Percentiles rank a stretch among this genome's conserved stretches.
Conservation (phyloP, 2,888 invertebrate species). For the Trissoscelio sp. region DNA sequence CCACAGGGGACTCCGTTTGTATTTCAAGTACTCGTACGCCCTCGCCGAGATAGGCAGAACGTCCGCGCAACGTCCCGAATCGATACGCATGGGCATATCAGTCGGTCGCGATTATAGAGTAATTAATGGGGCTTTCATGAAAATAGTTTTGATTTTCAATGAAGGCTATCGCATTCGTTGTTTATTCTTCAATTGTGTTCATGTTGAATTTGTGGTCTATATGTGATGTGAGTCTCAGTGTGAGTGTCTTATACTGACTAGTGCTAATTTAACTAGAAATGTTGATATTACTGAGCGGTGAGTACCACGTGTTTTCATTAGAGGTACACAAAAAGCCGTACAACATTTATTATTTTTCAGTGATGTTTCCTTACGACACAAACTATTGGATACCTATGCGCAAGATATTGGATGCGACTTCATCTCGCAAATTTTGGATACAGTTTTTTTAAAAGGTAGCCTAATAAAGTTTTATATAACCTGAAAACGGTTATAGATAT, state of each 20-base stretch:
- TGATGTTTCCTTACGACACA: not conserved
- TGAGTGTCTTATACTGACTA: constrained; percentile 28
- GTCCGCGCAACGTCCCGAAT: constrained; percentile 56
- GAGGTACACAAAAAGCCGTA: not conserved
- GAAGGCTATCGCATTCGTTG: not conserved
- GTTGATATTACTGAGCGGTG: constrained; percentile 12
- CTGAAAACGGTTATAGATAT: constrained; percentile 33
- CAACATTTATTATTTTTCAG: not conserved
- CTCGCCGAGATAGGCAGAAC: constrained; percentile 74
- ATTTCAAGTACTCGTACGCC: constrained; percentile 81
- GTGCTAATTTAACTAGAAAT: constrained; percentile 14
- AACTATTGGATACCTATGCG: not conserved
- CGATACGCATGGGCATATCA: constrained; percentile 28
- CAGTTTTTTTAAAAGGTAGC: constrained; percentile 18
- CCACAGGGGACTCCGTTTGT: constrained; percentile 82
- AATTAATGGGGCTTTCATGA: constrained; percentile 35
- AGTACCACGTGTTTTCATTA: constrained; percentile 27
- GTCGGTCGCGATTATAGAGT: constrained; percentile 33
- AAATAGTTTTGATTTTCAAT: not conserved
- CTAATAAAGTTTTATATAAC: no score
- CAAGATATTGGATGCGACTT: not conserved
- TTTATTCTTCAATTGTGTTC: no score
- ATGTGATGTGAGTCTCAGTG: not conserved
- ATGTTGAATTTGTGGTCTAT: no score
- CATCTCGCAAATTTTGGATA: not conserved